Percentiles rank a stretch among this genome's conserved stretches.
Conservation (phyloP, 2,797 vertebrate genomes). For the Oryzias sinensis region DNA sequence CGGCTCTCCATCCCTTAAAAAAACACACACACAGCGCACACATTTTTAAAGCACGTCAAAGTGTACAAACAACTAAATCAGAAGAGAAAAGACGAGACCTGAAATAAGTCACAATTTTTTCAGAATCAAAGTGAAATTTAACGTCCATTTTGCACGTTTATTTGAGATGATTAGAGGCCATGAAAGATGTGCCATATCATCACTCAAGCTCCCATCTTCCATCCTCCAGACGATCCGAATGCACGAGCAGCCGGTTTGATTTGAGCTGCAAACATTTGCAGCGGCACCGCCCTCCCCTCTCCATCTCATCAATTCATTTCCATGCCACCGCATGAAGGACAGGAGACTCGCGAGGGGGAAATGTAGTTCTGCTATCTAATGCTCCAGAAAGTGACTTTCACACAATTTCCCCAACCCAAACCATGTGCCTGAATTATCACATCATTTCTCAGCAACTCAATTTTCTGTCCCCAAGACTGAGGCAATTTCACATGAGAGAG, state of each 20-base stretch:
- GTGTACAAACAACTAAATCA: slow-evolving; percentile 41
- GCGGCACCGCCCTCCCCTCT: slow-evolving; percentile 34
- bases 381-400: slow-evolving; percentile 68
- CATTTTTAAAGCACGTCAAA: slow-evolving; percentile 50
- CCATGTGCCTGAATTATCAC: slow-evolving; percentile 58
- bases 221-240: slow-evolving; percentile 57
- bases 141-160: slow-evolving; percentile 63
- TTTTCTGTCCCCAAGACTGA: slow-evolving; percentile 67
- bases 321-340: slow-evolving; percentile 68
- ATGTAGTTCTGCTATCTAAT: slow-evolving; percentile 67
- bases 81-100: slow-evolving; percentile 23
- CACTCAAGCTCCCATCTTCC: slow-evolving; percentile 47
- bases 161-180: slow-evolving; percentile 65
- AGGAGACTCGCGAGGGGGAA: slow-evolving; percentile 56
- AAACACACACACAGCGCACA: slow-evolving; percentile 39
- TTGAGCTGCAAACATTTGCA: slow-evolving; percentile 69
- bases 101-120: slow-evolving; percentile 25
- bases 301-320: slow-evolving; percentile 68
- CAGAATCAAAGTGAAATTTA: slow-evolving; percentile 65
- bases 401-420: slow-evolving; percentile 43
- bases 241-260: slow-evolving; percentile 59
- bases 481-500: slow-evolving; percentile 54
- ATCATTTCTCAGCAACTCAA: slow-evolving; percentile 63
- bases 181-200: slow-evolving; percentile 33
- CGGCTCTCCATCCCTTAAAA: slow-evolving; percentile 49